Conservation (phyloP, 2,113 vertebrate genomes). For the Gallinago paraguaiae region DNA sequence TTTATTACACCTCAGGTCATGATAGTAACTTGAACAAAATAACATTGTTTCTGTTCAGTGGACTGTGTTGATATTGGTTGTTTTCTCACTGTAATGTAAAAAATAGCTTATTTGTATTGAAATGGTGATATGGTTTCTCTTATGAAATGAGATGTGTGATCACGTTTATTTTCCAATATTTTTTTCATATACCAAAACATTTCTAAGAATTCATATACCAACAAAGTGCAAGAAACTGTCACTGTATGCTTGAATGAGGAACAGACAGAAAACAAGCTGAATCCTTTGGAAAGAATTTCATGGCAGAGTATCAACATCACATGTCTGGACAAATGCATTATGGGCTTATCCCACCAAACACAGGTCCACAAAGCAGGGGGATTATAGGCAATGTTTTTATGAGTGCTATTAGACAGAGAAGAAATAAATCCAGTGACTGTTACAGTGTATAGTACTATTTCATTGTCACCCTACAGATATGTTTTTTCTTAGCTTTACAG, state of each 20-base stretch:
- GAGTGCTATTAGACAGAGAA: background rate
- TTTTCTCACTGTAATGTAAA: background rate
- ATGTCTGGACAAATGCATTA: background rate
- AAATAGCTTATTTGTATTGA: background rate
- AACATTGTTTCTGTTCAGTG: background rate
- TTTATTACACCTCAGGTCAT: background rate
- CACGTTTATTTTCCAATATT: background rate
- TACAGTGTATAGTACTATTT: background rate
- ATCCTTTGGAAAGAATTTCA: background rate
- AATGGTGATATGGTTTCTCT: background rate
- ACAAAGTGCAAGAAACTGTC: background rate
- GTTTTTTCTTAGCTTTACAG: background rate
- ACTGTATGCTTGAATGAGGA: background rate
- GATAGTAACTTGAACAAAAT: background rate
- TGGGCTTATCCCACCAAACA: background rate
- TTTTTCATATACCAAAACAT: background rate
- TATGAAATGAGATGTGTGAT: background rate
- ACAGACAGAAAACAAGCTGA: background rate
- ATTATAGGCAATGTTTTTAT: background rate
- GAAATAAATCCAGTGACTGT: background rate
- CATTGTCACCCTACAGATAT: background rate
- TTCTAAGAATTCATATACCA: background rate
- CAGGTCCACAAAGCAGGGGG: background rate
- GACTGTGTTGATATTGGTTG: background rate
- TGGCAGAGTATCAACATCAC: background rate